These are phyloP conservation scores for Orthosia gracilis DNA, from an alignment of 2,888 invertebrate species.

Conservation along the genomic window DNA sequence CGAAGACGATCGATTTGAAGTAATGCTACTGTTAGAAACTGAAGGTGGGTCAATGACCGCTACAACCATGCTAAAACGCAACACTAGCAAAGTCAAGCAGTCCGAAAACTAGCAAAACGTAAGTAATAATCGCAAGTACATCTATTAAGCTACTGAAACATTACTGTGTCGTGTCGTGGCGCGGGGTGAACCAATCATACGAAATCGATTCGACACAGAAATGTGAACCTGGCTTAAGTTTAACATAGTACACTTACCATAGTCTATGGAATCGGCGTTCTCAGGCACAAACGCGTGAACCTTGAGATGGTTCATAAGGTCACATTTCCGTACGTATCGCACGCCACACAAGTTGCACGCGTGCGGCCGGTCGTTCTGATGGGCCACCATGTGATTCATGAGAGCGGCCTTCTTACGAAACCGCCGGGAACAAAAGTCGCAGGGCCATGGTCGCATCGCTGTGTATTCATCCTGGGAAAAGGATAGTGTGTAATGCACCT, in stretches of 20 bases:
- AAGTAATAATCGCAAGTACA: no score
- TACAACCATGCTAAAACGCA: no score
- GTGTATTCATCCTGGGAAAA: slow-evolving; percentile 92
- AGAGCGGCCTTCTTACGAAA: slow-evolving; percentile 96
- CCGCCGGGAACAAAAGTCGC: slow-evolving; percentile 96
- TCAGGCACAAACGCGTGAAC: slow-evolving; percentile 95
- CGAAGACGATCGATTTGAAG: no score
- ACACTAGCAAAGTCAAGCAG: no score
- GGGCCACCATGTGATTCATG: slow-evolving; percentile 97
- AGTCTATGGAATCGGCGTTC: slow-evolving; percentile 90
- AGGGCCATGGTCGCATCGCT: slow-evolving; percentile 95
- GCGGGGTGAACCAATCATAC: no score
- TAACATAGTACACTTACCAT: slow-evolving; percentile 75
- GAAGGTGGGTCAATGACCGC: no score
- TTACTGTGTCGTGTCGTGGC: no score
- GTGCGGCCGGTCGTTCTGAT: slow-evolving; percentile 96
- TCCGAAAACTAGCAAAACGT: no score
- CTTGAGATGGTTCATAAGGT: slow-evolving; percentile 96
- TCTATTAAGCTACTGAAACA: no score
- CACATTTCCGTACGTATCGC: slow-evolving; percentile 94
- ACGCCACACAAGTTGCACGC: slow-evolving; percentile 96
- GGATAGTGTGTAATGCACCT: not conserved
- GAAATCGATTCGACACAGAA: no score
- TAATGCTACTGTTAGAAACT: no score
- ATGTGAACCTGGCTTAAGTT: no score